These are phyloP conservation scores for Phlogophora meticulosa DNA, from an alignment of 2,888 invertebrate genomes.

Conservation along the genomic window DNA sequence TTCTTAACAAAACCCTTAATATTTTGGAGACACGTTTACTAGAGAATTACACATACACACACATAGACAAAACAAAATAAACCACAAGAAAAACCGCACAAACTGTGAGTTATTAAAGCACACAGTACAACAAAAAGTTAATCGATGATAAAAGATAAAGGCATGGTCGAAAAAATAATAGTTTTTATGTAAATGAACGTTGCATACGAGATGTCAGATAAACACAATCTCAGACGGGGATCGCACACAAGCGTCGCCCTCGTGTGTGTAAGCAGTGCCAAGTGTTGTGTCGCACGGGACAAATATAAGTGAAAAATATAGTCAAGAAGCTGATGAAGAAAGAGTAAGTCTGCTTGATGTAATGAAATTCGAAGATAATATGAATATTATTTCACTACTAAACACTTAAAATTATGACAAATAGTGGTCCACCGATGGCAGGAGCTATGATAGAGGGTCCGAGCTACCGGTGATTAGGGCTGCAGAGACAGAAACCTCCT, in stretches of 20 bases:
- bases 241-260: slow-evolving; percentile 60
- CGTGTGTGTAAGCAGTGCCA: slow-evolving; percentile 61
- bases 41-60: neutral
- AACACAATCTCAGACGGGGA: slow-evolving; percentile 68
- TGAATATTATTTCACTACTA: no score
- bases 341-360: neutral
- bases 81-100: slow-evolving; percentile 8
- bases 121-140: slow-evolving; percentile 72
- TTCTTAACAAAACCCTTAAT: neutral
- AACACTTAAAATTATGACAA: no score
- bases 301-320: slow-evolving; percentile 13
- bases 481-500: no score
- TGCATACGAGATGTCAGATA: slow-evolving; percentile 78
- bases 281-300: slow-evolving; percentile 44
- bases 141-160: slow-evolving; percentile 77
- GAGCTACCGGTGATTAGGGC: no score
- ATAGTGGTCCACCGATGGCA: no score
- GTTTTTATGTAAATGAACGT: slow-evolving; percentile 85
- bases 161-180: slow-evolving; percentile 80
- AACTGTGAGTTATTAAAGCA: slow-evolving; percentile 58
- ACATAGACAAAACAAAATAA: neutral
- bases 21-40: neutral
- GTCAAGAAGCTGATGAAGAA: neutral
- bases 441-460: no score
- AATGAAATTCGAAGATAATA: neutral